Conservation (phyloP, 2,888 invertebrate species). For the Cyaniris semiargus region DNA sequence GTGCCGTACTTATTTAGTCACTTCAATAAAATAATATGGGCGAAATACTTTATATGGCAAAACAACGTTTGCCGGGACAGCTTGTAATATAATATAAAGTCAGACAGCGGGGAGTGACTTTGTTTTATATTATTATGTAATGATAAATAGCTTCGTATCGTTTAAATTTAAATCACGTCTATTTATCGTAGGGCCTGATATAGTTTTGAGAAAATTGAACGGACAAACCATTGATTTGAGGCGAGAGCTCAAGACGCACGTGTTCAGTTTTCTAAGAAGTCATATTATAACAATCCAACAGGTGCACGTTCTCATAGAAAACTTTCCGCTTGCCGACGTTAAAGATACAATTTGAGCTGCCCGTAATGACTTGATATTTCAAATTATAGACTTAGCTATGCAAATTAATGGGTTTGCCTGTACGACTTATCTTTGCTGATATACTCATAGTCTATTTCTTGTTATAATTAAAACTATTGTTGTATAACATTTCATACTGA, state of each 20-base stretch:
- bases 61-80: too few species aligned
- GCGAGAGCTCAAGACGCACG: neutral
- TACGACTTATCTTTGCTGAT: neutral
- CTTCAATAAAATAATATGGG: too few species aligned
- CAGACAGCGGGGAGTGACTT: neutral
- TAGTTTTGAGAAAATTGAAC: constrained; percentile 3
- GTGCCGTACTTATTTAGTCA: too few species aligned
- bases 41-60: too few species aligned
- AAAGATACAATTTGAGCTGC: constrained; percentile 42
- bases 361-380: constrained; percentile 25
- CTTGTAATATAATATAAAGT: too few species aligned
- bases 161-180: neutral
- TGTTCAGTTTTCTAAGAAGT: neutral
- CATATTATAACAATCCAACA: constrained; percentile 35
- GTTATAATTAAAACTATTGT: constrained; percentile 6
- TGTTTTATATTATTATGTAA: too few species aligned
- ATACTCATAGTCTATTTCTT: neutral
- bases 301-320: constrained; percentile 42
- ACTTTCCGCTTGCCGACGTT: constrained; percentile 37
- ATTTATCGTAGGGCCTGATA: neutral
- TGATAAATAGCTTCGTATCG: neutral
- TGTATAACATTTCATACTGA: neutral
- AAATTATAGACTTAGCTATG: constrained; percentile 17
- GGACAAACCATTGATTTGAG: neutral
- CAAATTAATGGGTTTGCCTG: neutral